phyloP scores from a whole-genome alignment of 2,113 vertebrate genomes.

The Pterocles gutturalis region DNA sequence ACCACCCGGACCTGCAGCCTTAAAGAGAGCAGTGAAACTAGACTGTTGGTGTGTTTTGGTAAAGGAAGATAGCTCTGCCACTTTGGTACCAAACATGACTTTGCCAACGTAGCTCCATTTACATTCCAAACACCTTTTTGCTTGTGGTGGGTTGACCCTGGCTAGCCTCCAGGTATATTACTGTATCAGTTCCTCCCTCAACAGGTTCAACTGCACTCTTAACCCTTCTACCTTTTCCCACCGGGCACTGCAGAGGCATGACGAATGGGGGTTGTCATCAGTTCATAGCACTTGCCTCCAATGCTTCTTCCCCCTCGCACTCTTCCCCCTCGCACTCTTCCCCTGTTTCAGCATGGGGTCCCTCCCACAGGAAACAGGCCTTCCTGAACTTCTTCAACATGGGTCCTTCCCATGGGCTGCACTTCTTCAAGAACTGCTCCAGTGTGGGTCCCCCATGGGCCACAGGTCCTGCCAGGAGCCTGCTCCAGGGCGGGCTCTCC shows the following conservation, averaged over 20 bases:
- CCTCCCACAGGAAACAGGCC: neutral
- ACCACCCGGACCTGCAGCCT: neutral
- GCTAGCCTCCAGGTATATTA: neutral
- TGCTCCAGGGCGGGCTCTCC: rapidly evolving
- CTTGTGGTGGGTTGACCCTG: neutral
- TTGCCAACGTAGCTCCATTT: neutral
- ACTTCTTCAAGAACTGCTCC: neutral
- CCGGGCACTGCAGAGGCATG: neutral
- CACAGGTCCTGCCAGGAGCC: neutral
- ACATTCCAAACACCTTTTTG: neutral
- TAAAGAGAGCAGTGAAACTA: neutral
- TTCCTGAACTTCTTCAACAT: neutral
- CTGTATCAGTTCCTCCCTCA: neutral
- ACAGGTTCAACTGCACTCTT: neutral
- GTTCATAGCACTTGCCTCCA: neutral
- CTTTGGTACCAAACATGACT: neutral
- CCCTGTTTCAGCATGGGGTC: neutral
- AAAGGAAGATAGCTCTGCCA: neutral
- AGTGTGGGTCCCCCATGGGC: rapidly evolving
- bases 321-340: neutral
- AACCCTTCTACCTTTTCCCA: neutral
- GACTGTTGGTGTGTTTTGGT: neutral
- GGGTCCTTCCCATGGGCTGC: neutral
- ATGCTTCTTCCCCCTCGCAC: neutral
- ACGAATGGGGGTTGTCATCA: neutral